Evolutionary conservation across 2,113 vertebrate species (phyloP).

Genomic region (Otolemur garnettii): DNA sequence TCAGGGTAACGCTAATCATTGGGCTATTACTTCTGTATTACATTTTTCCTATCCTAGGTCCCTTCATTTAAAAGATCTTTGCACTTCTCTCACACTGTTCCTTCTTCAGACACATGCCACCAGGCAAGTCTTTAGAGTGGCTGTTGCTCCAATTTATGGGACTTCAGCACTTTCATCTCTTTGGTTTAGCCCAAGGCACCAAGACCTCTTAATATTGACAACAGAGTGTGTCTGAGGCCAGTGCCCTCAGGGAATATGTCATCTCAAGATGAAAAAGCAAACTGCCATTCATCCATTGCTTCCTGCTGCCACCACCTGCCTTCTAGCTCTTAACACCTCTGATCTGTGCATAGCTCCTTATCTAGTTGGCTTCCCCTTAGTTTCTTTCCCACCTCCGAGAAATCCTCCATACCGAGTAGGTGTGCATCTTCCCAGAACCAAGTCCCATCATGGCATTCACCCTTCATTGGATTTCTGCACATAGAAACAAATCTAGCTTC

Average conservation of each 20-base stretch:
- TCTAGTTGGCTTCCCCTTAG: background rate
- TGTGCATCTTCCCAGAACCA: constrained; percentile 45
- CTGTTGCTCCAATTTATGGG: constrained; percentile 51
- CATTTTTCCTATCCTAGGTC: background rate
- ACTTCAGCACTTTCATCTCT: constrained; percentile 57
- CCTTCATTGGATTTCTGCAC: background rate
- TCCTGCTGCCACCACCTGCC: constrained; percentile 16
- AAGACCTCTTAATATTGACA: constrained; percentile 53
- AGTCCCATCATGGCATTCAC: background rate
- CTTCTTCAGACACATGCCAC: constrained; percentile 48
- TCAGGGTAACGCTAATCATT: constrained; percentile 39
- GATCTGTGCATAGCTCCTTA: constrained; percentile 25
- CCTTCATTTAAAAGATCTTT: constrained; percentile 58
- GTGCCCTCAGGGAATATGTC: constrained; percentile 39
- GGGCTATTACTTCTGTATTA: constrained; percentile 23
- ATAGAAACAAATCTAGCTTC: background rate
- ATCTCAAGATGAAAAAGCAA: constrained; percentile 54
- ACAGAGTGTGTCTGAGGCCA: background rate
- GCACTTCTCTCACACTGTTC: background rate
- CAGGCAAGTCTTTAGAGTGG: constrained; percentile 64
- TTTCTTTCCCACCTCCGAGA: background rate
- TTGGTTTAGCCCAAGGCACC: constrained; percentile 63
- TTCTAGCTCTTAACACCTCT: constrained; percentile 34
- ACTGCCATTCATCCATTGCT: constrained; percentile 40
- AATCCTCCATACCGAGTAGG: background rate